phyloP scores from a whole-genome alignment of 1,140 invertebrate genomes.

The Caligus rogercresseyi region DNA sequence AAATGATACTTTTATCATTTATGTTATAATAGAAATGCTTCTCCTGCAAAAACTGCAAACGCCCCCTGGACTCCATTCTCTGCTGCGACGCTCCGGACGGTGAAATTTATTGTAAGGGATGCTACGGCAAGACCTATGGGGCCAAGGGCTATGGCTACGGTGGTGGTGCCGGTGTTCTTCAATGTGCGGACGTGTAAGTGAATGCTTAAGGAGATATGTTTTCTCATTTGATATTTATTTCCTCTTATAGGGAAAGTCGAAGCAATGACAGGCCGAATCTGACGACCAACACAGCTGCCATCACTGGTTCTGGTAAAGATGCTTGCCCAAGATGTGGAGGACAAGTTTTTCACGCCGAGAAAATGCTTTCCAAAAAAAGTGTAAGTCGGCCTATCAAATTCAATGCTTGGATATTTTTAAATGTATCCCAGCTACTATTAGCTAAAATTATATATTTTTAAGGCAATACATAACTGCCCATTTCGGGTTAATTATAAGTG shows the following conservation, averaged over 20 bases:
- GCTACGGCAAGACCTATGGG: constrained; percentile 61
- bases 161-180: not conserved
- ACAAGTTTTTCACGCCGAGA: constrained; percentile 18
- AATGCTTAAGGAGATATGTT: not conserved
- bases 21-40: constrained; percentile 1
- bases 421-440: no score
- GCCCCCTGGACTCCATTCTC: constrained; percentile 75
- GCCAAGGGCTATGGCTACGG: constrained; percentile 37
- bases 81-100: constrained; percentile 71
- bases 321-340: constrained; percentile 5
- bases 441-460: not conserved
- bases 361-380: constrained; percentile 14
- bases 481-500: no score
- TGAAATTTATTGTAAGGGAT: constrained; percentile 63
- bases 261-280: not conserved
- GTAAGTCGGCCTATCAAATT: not conserved
- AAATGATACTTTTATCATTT: not conserved
- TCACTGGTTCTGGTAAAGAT: not conserved
- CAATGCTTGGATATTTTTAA: no score
- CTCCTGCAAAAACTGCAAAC: constrained; percentile 43
- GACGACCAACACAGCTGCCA: not conserved
- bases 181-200: not conserved
- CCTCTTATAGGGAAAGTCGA: not conserved
- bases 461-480: not conserved
- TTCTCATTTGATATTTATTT: not conserved